Conservation (phyloP, 2,888 invertebrate species). For the Reticulitermes lucifugus region DNA sequence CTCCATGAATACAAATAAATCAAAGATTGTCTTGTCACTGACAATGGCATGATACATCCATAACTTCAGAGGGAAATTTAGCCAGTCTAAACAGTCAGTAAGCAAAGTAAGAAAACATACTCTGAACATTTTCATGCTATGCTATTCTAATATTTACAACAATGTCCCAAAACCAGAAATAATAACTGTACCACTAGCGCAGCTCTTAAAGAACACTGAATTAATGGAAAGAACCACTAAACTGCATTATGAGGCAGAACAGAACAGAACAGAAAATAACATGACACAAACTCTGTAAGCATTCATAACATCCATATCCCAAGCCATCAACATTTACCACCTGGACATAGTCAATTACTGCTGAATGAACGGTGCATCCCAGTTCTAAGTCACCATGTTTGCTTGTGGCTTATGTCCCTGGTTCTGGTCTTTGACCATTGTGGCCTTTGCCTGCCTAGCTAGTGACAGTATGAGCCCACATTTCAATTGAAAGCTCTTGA, state of each 20-base stretch:
- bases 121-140: neutral
- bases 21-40: neutral
- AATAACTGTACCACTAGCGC: neutral
- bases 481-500: too few relatives aligned
- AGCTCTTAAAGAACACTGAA: neutral
- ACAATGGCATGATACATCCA: too few relatives aligned
- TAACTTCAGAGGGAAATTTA: too few relatives aligned
- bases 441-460: too few relatives aligned
- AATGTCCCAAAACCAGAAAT: neutral
- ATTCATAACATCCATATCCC: too few relatives aligned
- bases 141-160: constrained; percentile 3
- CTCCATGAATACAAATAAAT: neutral
- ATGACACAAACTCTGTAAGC: neutral
- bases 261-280: neutral
- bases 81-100: neutral
- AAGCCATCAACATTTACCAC: too few relatives aligned
- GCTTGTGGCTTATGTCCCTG: too few relatives aligned
- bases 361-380: too few relatives aligned
- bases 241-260: neutral
- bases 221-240: neutral
- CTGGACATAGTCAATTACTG: too few relatives aligned
- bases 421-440: too few relatives aligned
- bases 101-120: neutral
- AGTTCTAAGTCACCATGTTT: too few relatives aligned
- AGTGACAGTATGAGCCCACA: too few relatives aligned